Conservation (phyloP, 2,888 invertebrate genomes). For the Elegia similella region DNA sequence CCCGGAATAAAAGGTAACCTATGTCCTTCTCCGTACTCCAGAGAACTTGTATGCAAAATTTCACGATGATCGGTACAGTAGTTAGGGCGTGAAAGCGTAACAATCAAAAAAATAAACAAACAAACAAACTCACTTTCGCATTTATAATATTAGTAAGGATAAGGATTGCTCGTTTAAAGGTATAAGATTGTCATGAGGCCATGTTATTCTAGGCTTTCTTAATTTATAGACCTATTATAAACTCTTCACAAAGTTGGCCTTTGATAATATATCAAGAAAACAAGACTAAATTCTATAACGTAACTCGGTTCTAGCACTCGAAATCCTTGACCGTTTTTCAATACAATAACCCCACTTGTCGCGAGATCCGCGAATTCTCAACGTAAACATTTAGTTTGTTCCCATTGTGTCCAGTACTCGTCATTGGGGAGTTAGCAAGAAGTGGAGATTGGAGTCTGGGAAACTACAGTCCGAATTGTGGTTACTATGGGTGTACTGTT, state of each 20-base stretch:
- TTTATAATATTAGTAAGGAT: too few relatives aligned
- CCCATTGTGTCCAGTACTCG: neutral
- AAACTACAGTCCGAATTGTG: too few relatives aligned
- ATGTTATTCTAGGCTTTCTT: neutral
- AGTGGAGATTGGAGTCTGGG: neutral
- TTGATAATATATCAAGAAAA: neutral
- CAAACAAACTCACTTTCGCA: too few relatives aligned
- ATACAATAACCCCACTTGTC: slow-evolving; percentile 1
- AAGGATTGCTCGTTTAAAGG: too few relatives aligned
- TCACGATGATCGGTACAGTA: too few relatives aligned
- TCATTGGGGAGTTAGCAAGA: neutral
- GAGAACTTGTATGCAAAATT: too few relatives aligned
- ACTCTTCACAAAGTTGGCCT: neutral
- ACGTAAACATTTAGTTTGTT: slow-evolving; percentile 11
- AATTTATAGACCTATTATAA: neutral
- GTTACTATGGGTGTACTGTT: too few relatives aligned
- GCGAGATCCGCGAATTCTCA: slow-evolving; percentile 5
- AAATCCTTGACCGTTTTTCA: slow-evolving; percentile 14
- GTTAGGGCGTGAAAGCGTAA: too few relatives aligned
- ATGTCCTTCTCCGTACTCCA: too few relatives aligned
- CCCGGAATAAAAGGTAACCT: too few relatives aligned
- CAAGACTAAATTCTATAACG: neutral
- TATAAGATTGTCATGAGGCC: too few relatives aligned
- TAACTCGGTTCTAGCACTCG: neutral
- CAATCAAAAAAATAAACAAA: too few relatives aligned